A percentile compares a stretch with the other conserved stretches of the same genome.
Evolutionary conservation across 2,797 vertebrate genomes (phyloP).

Genomic region (Eulemur coronatus): DNA sequence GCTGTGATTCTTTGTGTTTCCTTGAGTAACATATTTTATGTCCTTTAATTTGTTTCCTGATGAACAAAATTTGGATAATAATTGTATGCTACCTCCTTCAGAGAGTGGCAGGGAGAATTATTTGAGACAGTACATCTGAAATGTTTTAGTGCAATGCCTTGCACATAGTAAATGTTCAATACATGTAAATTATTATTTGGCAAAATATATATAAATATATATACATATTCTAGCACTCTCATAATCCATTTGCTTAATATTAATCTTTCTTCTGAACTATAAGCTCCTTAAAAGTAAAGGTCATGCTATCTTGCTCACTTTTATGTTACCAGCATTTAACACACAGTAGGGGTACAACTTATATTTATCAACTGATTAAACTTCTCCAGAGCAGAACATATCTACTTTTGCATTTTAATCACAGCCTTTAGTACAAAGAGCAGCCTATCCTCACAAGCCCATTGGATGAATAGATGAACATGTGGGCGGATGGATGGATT

Average conservation of each 20-base stretch:
- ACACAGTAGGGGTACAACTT: neutral
- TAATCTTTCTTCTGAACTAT: neutral
- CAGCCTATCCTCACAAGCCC: rapidly evolving
- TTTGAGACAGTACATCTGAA: neutral
- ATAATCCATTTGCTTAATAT: neutral
- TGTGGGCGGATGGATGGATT: neutral
- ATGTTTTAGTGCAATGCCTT: neutral
- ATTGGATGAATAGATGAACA: neutral
- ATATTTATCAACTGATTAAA: neutral
- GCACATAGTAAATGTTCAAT: neutral
- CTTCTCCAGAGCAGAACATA: neutral
- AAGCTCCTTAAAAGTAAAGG: slow-evolving; percentile 11
- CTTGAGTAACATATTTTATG: neutral
- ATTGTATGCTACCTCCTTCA: neutral
- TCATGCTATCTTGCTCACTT: neutral
- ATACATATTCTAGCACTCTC: neutral
- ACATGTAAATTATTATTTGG: neutral
- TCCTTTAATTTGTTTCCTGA: neutral
- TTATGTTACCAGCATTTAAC: neutral
- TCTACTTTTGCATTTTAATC: neutral
- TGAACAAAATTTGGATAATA: neutral
- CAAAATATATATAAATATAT: neutral
- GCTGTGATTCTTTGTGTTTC: neutral
- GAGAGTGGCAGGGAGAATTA: neutral
- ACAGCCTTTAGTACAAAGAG: neutral